phyloP scores from a whole-genome alignment of 2,888 invertebrate species.

The Gymnosoma rotundatum region DNA sequence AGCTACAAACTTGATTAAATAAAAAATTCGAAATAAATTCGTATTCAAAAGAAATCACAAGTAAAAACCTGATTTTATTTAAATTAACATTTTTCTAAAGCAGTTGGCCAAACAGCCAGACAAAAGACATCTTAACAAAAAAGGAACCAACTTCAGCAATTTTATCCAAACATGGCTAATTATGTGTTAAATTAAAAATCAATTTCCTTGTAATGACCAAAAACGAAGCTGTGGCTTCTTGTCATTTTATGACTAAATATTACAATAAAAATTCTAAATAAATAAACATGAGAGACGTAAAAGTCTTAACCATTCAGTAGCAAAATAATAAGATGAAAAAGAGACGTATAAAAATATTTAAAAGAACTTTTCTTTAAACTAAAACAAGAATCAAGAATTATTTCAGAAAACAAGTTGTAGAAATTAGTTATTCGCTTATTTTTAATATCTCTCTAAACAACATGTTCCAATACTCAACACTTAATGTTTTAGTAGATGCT shows the following conservation, averaged over 20 bases:
- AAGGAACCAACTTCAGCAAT: conserved; percentile 23
- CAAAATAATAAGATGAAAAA: background rate
- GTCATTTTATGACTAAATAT: conserved; percentile 70
- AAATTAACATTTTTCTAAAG: conserved; percentile 43
- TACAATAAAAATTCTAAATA: conserved; percentile 64
- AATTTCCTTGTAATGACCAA: conserved; percentile 70
- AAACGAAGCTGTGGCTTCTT: conserved; percentile 38
- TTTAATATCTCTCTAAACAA: conserved; percentile 50
- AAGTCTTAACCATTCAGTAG: background rate
- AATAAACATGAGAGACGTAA: conserved; percentile 62
- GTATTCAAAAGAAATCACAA: background rate
- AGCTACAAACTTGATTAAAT: conserved; percentile 21
- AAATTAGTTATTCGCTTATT: conserved; percentile 70
- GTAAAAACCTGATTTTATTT: conserved; percentile 49
- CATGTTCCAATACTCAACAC: conserved; percentile 35
- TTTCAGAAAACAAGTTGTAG: conserved; percentile 63
- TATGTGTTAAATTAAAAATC: conserved; percentile 70
- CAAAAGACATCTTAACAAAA: background rate
- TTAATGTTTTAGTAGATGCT: background rate
- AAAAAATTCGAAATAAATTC: conserved; percentile 1
- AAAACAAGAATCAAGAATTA: conserved; percentile 7
- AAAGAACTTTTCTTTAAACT: conserved; percentile 1
- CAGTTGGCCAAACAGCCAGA: background rate
- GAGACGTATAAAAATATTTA: conserved; percentile 10
- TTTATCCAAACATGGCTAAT: conserved; percentile 66